Conservation (phyloP, 2,113 vertebrate genomes). For the Clarias macrocephalus region DNA sequence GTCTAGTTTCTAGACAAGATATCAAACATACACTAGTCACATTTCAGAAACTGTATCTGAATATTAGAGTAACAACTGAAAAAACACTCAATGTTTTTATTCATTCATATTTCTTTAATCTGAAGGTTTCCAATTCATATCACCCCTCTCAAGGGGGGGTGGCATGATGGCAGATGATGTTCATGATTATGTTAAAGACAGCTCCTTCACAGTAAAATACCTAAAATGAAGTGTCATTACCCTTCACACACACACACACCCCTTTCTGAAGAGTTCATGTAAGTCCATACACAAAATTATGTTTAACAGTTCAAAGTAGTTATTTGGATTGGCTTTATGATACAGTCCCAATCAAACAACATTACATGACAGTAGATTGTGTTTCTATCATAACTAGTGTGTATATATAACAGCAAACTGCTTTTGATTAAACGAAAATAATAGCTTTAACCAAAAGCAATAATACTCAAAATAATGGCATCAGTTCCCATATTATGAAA, state of each 20-base stretch:
- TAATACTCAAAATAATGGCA: background rate
- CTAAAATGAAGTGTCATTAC: conserved; percentile 10
- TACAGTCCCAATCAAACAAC: background rate
- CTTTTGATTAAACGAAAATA: background rate
- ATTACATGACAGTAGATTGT: background rate
- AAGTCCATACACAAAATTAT: background rate
- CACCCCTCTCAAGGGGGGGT: too few species aligned
- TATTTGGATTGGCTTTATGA: background rate
- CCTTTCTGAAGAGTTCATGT: too few species aligned
- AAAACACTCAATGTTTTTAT: background rate
- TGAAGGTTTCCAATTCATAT: background rate
- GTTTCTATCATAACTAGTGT: background rate
- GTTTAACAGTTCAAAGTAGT: background rate
- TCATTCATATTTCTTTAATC: too few species aligned
- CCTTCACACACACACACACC: background rate
- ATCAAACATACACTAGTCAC: background rate
- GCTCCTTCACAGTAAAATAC: too few species aligned
- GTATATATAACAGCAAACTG: background rate
- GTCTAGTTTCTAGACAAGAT: background rate
- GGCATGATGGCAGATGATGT: background rate
- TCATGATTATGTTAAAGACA: background rate
- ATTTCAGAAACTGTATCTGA: background rate
- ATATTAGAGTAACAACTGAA: conserved; percentile 4
- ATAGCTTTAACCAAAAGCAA: background rate
- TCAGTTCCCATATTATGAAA: background rate